A percentile compares a stretch with the other conserved stretches of the same genome.
Evolutionary conservation across 2,797 vertebrate genomes (phyloP).

Genomic region (Loriculus beryllinus): DNA sequence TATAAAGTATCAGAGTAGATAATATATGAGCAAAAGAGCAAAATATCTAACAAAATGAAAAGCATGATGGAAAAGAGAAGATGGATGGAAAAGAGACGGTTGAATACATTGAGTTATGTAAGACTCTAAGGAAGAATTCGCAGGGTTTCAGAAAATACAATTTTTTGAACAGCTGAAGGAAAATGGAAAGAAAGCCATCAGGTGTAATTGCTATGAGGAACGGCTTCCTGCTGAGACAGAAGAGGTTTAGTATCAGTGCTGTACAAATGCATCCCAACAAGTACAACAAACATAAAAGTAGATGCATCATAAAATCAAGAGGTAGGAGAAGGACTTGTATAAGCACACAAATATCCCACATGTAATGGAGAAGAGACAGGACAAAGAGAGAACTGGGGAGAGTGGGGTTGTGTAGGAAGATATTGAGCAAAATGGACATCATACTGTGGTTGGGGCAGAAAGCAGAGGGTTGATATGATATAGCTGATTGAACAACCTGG

Average conservation of each 20-base stretch:
- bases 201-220: conserved; percentile 70
- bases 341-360: neutral
- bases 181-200: conserved; percentile 74
- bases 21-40: conserved; percentile 63
- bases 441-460: conserved; percentile 35
- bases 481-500: conserved; percentile 5
- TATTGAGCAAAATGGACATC: conserved; percentile 35
- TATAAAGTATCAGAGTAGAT: conserved; percentile 44
- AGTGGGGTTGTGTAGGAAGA: neutral
- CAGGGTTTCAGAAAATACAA: conserved; percentile 67
- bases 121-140: conserved; percentile 52
- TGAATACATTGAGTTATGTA: conserved; percentile 59
- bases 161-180: conserved; percentile 73
- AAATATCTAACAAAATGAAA: conserved; percentile 60
- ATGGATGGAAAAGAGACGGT: conserved; percentile 32
- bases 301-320: conserved; percentile 66
- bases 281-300: conserved; percentile 69
- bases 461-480: neutral
- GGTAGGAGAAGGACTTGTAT: conserved; percentile 45
- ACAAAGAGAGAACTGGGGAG: conserved; percentile 22
- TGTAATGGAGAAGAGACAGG: conserved; percentile 15
- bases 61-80: conserved; percentile 13
- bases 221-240: conserved; percentile 71
- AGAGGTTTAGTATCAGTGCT: conserved; percentile 65
- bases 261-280: conserved; percentile 68